These are phyloP conservation scores for Heterohyrax brucei DNA, from an alignment of 2,797 vertebrate species.

Conservation along the genomic window DNA sequence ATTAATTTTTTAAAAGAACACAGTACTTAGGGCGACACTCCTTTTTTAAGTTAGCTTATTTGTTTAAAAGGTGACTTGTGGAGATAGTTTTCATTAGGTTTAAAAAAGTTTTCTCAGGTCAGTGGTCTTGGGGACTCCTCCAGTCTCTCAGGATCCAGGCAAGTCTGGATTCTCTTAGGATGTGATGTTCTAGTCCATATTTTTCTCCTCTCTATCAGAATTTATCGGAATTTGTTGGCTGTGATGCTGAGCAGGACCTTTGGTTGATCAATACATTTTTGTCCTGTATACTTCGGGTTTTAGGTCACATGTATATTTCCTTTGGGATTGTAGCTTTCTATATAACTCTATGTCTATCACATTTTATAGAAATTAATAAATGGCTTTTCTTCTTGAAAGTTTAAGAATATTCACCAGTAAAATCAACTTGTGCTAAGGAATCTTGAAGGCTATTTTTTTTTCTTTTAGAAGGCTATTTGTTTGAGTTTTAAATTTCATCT, in stretches of 20 bases:
- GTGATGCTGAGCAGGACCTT: no score
- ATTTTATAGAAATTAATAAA: slow-evolving; percentile 8
- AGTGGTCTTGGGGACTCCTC: not conserved
- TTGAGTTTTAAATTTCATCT: not conserved
- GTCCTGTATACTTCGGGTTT: not conserved
- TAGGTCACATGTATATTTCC: not conserved
- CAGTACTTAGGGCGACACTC: no score
- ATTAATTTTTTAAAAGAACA: no score
- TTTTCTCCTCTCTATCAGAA: no score
- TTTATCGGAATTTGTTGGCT: no score
- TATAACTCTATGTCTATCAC: slow-evolving; percentile 51
- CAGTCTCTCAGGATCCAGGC: no score
- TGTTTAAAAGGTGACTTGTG: not conserved
- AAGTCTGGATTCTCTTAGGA: no score
- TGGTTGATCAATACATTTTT: not conserved
- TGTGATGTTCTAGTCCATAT: no score
- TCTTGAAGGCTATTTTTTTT: not conserved
- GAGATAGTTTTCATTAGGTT: not conserved
- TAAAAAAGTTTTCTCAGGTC: not conserved
- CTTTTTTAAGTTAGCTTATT: not conserved
- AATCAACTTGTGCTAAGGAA: not conserved
- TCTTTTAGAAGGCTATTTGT: not conserved
- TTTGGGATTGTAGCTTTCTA: slow-evolving; percentile 48
- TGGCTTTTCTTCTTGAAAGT: not conserved
- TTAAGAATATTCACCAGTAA: slow-evolving; percentile 40